phyloP scores from a whole-genome alignment of 2,888 invertebrate species.

The Capitulum mitella region DNA sequence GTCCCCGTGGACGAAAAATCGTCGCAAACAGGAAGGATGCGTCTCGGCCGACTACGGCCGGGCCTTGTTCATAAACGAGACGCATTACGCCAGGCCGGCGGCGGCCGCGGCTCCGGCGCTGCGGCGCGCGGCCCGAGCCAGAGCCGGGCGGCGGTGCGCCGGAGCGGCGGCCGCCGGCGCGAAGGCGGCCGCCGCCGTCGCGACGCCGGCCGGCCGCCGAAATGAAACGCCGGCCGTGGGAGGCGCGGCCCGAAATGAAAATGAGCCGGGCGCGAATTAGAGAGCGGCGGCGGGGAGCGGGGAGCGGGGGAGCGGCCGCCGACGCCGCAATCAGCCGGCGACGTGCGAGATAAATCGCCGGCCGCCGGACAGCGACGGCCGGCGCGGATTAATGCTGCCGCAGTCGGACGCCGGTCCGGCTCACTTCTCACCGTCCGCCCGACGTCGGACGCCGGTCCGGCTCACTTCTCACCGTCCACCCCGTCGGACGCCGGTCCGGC shows the following conservation, averaged over 20 bases:
- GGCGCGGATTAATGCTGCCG: no score
- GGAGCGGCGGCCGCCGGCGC: background rate
- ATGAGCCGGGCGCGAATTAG: background rate
- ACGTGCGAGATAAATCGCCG: background rate
- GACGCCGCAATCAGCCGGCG: background rate
- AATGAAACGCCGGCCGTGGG: background rate
- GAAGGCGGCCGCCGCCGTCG: background rate
- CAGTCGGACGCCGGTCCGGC: no score
- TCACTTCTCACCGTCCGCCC: no score
- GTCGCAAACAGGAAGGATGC: conserved; percentile 13
- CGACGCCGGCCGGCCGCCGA: background rate
- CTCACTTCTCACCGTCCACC: no score
- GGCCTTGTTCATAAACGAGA: conserved; percentile 2
- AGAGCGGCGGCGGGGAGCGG: background rate
- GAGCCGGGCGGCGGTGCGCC: no score
- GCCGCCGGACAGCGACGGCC: background rate
- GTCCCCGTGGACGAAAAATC: background rate
- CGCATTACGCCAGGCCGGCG: background rate
- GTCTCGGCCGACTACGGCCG: background rate
- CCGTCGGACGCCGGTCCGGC: no score
- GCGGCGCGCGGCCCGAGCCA: background rate
- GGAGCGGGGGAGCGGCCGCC: background rate
- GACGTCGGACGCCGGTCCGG: no score
- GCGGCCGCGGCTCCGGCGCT: background rate
- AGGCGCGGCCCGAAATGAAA: background rate